These are phyloP conservation scores for Novumbra hubbsi DNA, from an alignment of 2,797 vertebrate species.

Conservation along the genomic window DNA sequence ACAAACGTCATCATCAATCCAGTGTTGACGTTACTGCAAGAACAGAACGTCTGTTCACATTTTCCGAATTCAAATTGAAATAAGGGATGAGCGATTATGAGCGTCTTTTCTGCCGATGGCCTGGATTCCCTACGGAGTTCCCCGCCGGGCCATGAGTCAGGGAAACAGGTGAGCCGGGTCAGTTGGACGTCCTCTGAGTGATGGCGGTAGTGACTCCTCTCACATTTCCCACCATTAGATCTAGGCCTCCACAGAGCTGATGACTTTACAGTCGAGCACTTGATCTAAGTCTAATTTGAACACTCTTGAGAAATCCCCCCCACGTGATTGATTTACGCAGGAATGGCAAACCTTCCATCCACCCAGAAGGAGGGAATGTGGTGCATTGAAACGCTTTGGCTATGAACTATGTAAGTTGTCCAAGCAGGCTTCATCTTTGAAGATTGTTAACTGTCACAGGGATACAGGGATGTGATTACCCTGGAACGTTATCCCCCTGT, in stretches of 20 bases:
- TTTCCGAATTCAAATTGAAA: not conserved
- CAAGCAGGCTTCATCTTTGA: too few species aligned
- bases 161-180: conserved; percentile 18
- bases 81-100: not conserved
- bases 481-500: too few species aligned
- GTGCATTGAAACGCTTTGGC: too few species aligned
- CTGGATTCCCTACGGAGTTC: not conserved
- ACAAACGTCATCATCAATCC: not conserved
- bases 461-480: too few species aligned
- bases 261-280: conserved; percentile 5
- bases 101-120: not conserved
- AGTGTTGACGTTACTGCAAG: conserved; percentile 13
- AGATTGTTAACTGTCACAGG: too few species aligned
- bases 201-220: not conserved
- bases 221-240: not conserved
- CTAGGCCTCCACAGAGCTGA: not conserved
- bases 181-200: conserved; percentile 5
- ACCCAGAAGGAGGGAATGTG: too few species aligned
- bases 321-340: not conserved
- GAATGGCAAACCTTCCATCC: not conserved
- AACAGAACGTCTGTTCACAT: conserved; percentile 16
- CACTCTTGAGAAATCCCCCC: not conserved
- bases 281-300: not conserved
- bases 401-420: too few species aligned
- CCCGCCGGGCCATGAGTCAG: not conserved